Conservation (phyloP, 1,140 invertebrate genomes). For the Scaptomyza hsui region DNA sequence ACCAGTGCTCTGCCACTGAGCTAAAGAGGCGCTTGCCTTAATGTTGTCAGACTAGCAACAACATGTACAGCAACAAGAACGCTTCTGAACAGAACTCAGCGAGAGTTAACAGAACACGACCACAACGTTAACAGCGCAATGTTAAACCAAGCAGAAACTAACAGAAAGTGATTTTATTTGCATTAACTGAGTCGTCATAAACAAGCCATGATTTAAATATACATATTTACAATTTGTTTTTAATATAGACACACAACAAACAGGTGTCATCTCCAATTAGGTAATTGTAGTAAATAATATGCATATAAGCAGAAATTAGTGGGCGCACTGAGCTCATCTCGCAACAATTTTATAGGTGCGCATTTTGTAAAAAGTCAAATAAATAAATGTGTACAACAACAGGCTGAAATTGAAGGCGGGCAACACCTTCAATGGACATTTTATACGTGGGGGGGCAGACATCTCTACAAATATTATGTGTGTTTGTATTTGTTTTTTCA, state of each 20-base stretch:
- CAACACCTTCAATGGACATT: constrained; percentile 62
- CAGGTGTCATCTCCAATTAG: constrained; percentile 79
- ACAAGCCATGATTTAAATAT: constrained; percentile 36
- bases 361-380: constrained; percentile 24
- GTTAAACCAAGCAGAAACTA: constrained; percentile 21
- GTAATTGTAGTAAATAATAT: constrained; percentile 71
- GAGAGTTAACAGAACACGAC: constrained; percentile 23
- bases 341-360: constrained; percentile 72
- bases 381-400: constrained; percentile 21
- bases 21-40: constrained; percentile 89
- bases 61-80: constrained; percentile 47
- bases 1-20: constrained; percentile 97
- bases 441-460: constrained; percentile 42
- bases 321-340: constrained; percentile 77
- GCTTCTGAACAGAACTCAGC: constrained; percentile 47
- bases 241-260: constrained; percentile 52
- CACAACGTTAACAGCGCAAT: constrained; percentile 19
- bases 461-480: constrained; percentile 38
- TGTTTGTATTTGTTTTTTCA: constrained; percentile 3
- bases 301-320: constrained; percentile 51
- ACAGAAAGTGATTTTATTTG: constrained; percentile 49
- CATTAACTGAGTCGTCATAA: constrained; percentile 47
- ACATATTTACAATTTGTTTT: constrained; percentile 14
- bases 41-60: constrained; percentile 39
- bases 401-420: constrained; percentile 17